Evolutionary conservation across 2,113 vertebrate genomes (phyloP).

Genomic region (Artemisiospiza belli): DNA sequence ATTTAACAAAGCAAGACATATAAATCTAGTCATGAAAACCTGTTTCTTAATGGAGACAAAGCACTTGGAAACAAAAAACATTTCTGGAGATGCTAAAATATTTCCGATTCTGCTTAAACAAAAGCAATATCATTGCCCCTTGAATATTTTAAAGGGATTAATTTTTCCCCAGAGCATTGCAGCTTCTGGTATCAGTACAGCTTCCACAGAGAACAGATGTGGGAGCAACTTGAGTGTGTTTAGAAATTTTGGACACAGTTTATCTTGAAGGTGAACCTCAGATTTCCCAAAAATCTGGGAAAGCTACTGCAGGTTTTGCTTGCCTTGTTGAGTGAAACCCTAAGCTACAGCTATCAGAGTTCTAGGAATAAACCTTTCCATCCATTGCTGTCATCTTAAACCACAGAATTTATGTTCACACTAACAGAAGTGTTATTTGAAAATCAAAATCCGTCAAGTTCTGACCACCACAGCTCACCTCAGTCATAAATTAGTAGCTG

Average conservation of each 20-base stretch:
- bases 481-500: neutral
- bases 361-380: neutral
- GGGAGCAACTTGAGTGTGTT: neutral
- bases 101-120: neutral
- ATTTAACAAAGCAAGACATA: constrained; percentile 38
- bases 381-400: neutral
- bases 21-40: neutral
- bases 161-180: neutral
- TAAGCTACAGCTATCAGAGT: neutral
- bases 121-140: neutral
- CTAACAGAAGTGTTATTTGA: neutral
- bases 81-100: neutral
- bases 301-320: neutral
- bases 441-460: neutral
- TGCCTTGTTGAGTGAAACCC: neutral
- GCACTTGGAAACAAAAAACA: neutral
- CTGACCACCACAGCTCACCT: neutral
- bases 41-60: neutral
- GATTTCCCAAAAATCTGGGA: neutral
- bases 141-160: neutral
- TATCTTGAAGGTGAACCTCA: neutral
- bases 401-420: neutral
- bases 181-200: neutral
- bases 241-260: neutral
- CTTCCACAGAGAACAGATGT: neutral